These are phyloP conservation scores for Uloborus plumipes DNA, from an alignment of 2,888 invertebrate species.

Conservation along the genomic window DNA sequence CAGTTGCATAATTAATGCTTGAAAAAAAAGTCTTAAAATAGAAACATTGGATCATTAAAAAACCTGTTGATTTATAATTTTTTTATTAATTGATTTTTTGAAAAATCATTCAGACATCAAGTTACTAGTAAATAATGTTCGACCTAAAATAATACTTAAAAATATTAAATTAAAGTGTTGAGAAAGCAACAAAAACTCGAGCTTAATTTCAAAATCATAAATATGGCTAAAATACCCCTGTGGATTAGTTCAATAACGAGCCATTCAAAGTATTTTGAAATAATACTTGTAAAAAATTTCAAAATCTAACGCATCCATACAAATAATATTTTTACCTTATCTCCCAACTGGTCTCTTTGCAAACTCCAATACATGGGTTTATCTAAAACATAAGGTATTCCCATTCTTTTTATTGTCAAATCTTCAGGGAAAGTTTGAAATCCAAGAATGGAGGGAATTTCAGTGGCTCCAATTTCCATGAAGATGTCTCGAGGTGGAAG, in stretches of 20 bases:
- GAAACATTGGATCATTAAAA: no score
- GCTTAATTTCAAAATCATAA: no score
- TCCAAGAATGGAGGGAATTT: conserved; percentile 76
- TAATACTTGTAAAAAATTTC: not conserved
- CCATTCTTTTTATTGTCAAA: conserved; percentile 75
- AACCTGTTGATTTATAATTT: no score
- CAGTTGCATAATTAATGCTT: no score
- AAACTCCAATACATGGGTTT: conserved; percentile 87
- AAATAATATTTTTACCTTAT: conserved; percentile 75
- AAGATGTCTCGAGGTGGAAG: conserved; percentile 70
- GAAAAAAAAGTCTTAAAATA: no score
- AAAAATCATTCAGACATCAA: no score
- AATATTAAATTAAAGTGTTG: no score
- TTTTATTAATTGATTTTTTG: no score
- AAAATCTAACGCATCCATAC: not conserved
- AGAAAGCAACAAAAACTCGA: no score
- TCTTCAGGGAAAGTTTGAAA: conserved; percentile 78
- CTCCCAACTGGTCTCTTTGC: conserved; percentile 85
- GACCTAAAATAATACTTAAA: no score
- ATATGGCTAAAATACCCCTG: not conserved
- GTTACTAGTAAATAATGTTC: no score
- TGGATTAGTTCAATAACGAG: not conserved
- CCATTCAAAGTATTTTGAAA: not conserved
- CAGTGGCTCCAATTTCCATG: conserved; percentile 71
- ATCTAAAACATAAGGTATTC: conserved; percentile 75